Evolutionary conservation across 2,113 vertebrate genomes (phyloP), one percentile per base, ranked within the genome.

Genomic region (Dunckerocampus dactyliophorus): DNA sequence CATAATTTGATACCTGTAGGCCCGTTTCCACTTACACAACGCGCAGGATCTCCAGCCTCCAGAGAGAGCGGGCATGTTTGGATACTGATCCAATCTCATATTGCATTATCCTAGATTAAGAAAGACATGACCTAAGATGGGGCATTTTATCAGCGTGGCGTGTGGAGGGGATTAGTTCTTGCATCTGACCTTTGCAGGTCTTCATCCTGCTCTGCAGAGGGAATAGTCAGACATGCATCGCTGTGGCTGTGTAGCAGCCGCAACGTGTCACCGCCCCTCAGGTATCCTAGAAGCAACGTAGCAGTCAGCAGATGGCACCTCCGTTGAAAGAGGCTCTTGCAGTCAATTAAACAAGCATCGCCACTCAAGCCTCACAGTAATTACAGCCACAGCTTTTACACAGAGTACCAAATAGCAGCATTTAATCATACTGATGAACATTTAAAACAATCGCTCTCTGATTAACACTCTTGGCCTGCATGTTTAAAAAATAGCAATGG

Each of bases 201-300:
- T 71, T 93, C 93, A 37, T 91, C 92, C 0, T 93, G 92, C 48
- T 93, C 92, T 63, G 92, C 87, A 0, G 93, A 92, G 34, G 93
- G 90, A 69, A 95, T 84, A 16, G 95, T 98, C 83, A 98, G 88
- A 85, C 94, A 96, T 52, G 97, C 93, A 0, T 97, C 94, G 83
- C 94, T 95, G 62, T 96, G 95, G 67, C 93, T 94, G 1, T 96
- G 95, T 57, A 96, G 87, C 21, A 98, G 73, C 31, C 94, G 84
- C 57, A 98, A 79, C 34, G 96, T 95, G 71, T 98, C 95, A 0
- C 94, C 96, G 21, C 96, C 95, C 71, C 93, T 95, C 64, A 98
- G 86, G 77, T 93, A 96, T 24, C 96, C 96, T 98, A 74, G 1
- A 84, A 82, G 47, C 51, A 65, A 10, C 0, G 60, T 6, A 60